Evolutionary conservation across 2,888 invertebrate genomes (phyloP), one percentile per base, ranked within the genome.

Genomic region (Melanostoma scalare): DNA sequence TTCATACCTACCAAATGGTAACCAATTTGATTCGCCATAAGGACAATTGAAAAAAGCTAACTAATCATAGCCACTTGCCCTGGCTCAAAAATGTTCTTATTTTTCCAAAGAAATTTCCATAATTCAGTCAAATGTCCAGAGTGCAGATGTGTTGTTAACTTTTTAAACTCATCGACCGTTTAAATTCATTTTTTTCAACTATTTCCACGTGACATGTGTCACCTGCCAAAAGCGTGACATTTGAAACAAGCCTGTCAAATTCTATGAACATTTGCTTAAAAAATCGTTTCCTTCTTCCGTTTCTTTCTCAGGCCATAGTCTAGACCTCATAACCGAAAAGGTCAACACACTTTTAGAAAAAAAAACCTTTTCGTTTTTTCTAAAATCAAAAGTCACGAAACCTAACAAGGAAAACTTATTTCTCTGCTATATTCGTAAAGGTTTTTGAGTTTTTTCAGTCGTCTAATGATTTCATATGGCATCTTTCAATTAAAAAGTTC

Each of bases 381-480:
- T 33, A 10, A 58, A 0, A 33, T 40, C 31, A 60, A 60, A 60
- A 40, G 20, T 20, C 20, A 20, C 42, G 60, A 60, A 60, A 60
- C 60, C 60, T 4, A 44, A 44, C 44, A 42, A 60, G 10, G 33
- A 44, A 6, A 44, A 6, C 33, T 60, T 60, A 10, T 60, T 42
- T 33, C 8, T 44, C 31, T 58, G 20, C 8, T 42, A 31, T 58
- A n/a, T n/a, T n/a, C n/a, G n/a, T n/a, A 20, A 20, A 20, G 20
- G 20, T 20, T 20, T 20, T 20, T 20, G 0, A 20, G 20, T 60
- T 60, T 60, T 42, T 9, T 5, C 42, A 5, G 36, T 20, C 9
- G 58, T 60, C 44, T 60, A 58, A 58, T 30, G 44, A 8, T 60
- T 42, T 60, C 44, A 8, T 60, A 60, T 42, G 60, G 60, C 60